These are phyloP conservation scores for Leptopilina boulardi DNA, from an alignment of 1,140 invertebrate species.

Conservation along the genomic window DNA sequence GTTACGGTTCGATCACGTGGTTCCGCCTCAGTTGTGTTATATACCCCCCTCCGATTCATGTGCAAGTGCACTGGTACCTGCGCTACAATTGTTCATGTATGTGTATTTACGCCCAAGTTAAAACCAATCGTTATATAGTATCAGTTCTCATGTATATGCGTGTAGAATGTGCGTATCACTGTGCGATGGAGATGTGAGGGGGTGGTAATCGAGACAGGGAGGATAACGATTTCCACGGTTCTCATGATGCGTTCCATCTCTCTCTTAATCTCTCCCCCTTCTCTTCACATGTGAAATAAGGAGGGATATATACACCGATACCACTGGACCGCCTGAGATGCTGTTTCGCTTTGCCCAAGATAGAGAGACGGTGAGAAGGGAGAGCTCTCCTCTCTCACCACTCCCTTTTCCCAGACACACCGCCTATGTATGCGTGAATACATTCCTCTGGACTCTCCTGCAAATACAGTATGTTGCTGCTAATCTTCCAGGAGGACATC, in stretches of 20 bases:
- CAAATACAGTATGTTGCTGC: conserved; percentile 11
- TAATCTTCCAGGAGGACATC: conserved; percentile 26
- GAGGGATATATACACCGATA: conserved; percentile 47
- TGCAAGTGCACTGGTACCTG: conserved; percentile 25
- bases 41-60: conserved; percentile 42
- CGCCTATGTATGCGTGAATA: not conserved
- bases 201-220: conserved; percentile 44
- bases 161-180: conserved; percentile 30
- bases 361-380: conserved; percentile 51
- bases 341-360: conserved; percentile 50
- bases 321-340: conserved; percentile 68
- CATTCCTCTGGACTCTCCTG: conserved; percentile 9
- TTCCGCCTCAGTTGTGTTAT: conserved; percentile 51
- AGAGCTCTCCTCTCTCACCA: conserved; percentile 46
- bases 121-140: conserved; percentile 37
- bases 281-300: conserved; percentile 36
- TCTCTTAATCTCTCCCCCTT: not conserved
- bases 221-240: conserved; percentile 75
- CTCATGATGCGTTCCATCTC: conserved; percentile 64
- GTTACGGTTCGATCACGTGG: conserved; percentile 59
- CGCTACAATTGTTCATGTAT: not conserved
- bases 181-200: conserved; percentile 16
- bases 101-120: not conserved
- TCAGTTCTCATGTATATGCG: conserved; percentile 43
- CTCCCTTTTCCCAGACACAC: conserved; percentile 36